Evolutionary conservation across 1,140 invertebrate species (phyloP), one percentile per base, ranked within the genome.

Genomic region (Trinorchestia longiramus): DNA sequence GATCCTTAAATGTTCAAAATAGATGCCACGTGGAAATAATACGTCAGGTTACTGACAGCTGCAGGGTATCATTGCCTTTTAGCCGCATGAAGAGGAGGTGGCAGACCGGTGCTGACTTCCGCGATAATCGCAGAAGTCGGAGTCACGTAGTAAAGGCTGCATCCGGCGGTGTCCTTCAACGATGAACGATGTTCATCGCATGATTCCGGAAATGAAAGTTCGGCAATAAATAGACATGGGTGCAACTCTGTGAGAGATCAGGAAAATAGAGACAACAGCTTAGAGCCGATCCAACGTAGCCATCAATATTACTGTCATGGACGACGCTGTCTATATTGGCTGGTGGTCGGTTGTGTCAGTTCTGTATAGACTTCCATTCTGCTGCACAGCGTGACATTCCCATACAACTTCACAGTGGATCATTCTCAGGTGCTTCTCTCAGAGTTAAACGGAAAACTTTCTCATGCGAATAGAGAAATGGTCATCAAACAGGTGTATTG

Each of bases 401-500:
- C 44, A 43, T 94, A 45, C 43, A 94, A 94, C 41, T 43, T 47
- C 4, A 44, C 41, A 11, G 43, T 6, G 88, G 43, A 11, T 3
- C 92, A 43, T 47, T 94, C 43, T 40, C 43, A 94, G 92, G 92
- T 19, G 44, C 43, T 94, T 94, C 92, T 36, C 92, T 94, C 92
- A 36, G 44, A 94, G 47, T 94, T 94, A 94, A 94, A 8, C 43
- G 92, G 43, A 94, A 94, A 94, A 94, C 92, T 94, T 94, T 19
- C 92, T 94, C 44, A 0, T 47, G 40, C 92, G 92, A 94, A 94
- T 94, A 94, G 44, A 94, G 44, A 15, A 43, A 45, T 8, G 92
- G 44, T 43, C 92, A 94, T 94, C 92, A 47, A 94, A 94, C 43
- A 94, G 92, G 92, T 94, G 92, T 47, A 94, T 94, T 19, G 92